These are phyloP conservation scores for Salarias fasciatus DNA, from an alignment of 2,797 vertebrate genomes.

Conservation along the genomic window DNA sequence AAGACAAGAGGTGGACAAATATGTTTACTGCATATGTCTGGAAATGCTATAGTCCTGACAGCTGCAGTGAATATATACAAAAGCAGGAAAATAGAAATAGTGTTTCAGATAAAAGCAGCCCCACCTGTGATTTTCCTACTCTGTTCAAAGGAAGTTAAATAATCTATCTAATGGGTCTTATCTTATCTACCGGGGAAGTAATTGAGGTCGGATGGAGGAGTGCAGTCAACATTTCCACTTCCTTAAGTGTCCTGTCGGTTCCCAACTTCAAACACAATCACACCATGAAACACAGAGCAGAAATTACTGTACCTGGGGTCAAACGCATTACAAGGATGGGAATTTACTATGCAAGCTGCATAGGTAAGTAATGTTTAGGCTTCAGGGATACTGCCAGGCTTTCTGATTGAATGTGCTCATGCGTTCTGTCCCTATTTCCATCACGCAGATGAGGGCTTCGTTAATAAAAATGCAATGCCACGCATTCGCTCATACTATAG, in stretches of 20 bases:
- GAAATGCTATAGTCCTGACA: neutral
- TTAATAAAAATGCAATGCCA: slow-evolving; percentile 52
- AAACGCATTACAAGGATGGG: slow-evolving; percentile 61
- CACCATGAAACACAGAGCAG: slow-evolving; percentile 31
- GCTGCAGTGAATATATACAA: neutral
- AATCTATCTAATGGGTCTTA: slow-evolving; percentile 43
- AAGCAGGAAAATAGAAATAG: neutral
- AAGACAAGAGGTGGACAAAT: neutral
- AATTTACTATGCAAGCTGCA: slow-evolving; percentile 61
- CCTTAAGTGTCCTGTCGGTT: slow-evolving; percentile 24
- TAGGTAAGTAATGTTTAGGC: slow-evolving; percentile 65
- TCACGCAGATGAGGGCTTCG: slow-evolving; percentile 51
- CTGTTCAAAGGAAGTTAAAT: slow-evolving; percentile 31
- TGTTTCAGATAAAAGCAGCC: slow-evolving; percentile 8
- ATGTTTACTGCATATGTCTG: no score
- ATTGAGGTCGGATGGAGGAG: slow-evolving; percentile 51
- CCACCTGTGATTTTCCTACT: slow-evolving; percentile 22
- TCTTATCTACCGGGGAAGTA: slow-evolving; percentile 47
- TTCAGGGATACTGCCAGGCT: slow-evolving; percentile 52
- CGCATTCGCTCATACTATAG: slow-evolving; percentile 25
- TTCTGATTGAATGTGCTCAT: slow-evolving; percentile 65
- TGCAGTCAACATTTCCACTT: slow-evolving; percentile 47
- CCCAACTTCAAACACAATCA: slow-evolving; percentile 57
- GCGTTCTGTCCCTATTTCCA: slow-evolving; percentile 45
- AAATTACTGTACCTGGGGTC: slow-evolving; percentile 63